Conservation (phyloP, 2,113 vertebrate species). For the Heliornis fulica region DNA sequence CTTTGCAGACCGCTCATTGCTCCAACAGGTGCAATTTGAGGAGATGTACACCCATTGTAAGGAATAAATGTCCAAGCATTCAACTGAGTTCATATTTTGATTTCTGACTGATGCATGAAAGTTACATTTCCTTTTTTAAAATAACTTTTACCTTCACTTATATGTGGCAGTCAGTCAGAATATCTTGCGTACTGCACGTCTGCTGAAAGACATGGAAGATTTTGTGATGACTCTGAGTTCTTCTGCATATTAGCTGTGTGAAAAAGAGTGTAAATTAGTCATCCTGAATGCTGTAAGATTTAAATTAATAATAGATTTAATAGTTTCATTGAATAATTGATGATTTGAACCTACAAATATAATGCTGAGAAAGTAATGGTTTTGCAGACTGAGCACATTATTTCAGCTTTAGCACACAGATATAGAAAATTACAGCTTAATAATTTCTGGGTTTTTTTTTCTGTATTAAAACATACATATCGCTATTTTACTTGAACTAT, state of each 20-base stretch:
- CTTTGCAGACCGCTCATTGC: not conserved
- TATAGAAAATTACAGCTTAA: not conserved
- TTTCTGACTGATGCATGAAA: too few species aligned
- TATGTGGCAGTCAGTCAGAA: not conserved
- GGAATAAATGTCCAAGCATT: not conserved
- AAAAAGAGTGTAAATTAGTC: not conserved
- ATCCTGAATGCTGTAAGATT: not conserved
- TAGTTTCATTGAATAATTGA: not conserved
- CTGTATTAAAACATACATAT: not conserved
- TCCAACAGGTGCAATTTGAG: not conserved
- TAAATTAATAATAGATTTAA: conserved; percentile 27
- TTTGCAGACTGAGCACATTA: not conserved
- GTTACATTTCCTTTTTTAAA: too few species aligned
- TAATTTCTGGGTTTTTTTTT: not conserved
- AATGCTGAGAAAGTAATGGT: not conserved
- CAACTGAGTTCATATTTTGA: not conserved
- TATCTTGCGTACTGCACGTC: not conserved
- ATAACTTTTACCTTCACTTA: not conserved
- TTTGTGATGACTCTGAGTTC: not conserved
- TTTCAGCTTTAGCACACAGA: not conserved
- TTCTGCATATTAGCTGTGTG: not conserved
- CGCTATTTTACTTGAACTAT: not conserved
- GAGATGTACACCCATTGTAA: not conserved
- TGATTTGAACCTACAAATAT: not conserved
- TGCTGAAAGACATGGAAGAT: not conserved